Percentiles rank a stretch among this genome's conserved stretches.
These are phyloP conservation scores for Takifugu ocellatus DNA, from an alignment of 2,797 vertebrate species.

Conservation along the genomic window DNA sequence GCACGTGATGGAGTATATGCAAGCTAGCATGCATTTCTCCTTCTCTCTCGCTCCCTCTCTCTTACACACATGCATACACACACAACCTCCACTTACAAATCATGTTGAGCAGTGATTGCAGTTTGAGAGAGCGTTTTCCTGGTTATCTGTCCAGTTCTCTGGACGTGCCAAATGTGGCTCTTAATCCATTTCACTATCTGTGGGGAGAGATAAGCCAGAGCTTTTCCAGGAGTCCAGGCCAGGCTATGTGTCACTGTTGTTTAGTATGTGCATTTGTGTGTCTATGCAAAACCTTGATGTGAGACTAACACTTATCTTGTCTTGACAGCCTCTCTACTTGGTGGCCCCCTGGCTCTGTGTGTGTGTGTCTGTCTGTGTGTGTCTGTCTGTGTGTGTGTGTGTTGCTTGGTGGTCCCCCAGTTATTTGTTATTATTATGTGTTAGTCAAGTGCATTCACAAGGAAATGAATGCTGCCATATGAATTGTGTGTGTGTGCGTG, in stretches of 20 bases:
- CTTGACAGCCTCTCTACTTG: conserved; percentile 72
- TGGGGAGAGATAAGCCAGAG: conserved; percentile 76
- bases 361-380: conserved; percentile 36
- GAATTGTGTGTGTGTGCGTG: conserved; percentile 37
- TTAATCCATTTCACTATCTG: conserved; percentile 82
- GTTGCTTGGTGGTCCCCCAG: conserved; percentile 66
- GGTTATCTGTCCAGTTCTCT: conserved; percentile 75
- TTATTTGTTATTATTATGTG: conserved; percentile 72
- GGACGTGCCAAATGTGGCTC: conserved; percentile 73
- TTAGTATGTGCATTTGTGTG: conserved; percentile 28
- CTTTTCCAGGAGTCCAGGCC: conserved; percentile 69
- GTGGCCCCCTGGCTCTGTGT: conserved; percentile 66
- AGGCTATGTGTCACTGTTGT: conserved; percentile 53
- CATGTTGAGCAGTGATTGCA: conserved; percentile 67
- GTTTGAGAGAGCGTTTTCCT: conserved; percentile 70
- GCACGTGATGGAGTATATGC: conserved; percentile 32
- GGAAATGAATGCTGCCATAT: conserved; percentile 73
- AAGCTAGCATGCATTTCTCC: conserved; percentile 34
- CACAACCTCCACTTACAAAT: conserved; percentile 45
- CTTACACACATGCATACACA: conserved; percentile 14
- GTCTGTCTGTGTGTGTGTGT: conserved; percentile 32
- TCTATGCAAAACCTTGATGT: conserved; percentile 40
- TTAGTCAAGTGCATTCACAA: conserved; percentile 74
- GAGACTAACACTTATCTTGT: conserved; percentile 76
- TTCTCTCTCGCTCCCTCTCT: conserved; percentile 16